Percentiles rank a stretch among this genome's conserved stretches.
Conservation (phyloP, 2,797 vertebrate species). For the Xiphophorus birchmanni region DNA sequence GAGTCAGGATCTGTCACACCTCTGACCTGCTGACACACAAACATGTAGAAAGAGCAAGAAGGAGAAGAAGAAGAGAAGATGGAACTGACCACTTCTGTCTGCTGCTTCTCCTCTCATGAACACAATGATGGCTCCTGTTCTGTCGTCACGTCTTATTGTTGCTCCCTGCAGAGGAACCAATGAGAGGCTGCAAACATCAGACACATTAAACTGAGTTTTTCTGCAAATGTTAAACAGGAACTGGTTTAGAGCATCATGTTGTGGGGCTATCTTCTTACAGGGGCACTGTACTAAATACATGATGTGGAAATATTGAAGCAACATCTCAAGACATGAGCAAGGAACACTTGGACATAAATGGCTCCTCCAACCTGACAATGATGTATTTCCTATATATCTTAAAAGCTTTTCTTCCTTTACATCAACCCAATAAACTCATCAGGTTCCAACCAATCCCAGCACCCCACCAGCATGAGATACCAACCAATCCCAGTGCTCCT, state of each 20-base stretch:
- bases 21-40: not conserved
- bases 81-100: constrained; percentile 92
- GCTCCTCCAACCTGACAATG: too few species aligned
- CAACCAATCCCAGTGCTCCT: constrained; percentile 38
- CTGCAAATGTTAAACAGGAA: not conserved
- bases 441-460: too few species aligned
- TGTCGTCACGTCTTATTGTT: constrained; percentile 92
- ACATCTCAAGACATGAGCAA: too few species aligned
- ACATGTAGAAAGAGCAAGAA: not conserved
- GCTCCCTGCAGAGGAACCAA: constrained; percentile 79
- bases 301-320: too few species aligned
- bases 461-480: constrained; percentile 7
- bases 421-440: constrained; percentile 42
- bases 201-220: constrained; percentile 68
- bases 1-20: constrained; percentile 5
- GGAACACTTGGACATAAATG: too few species aligned
- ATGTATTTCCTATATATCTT: not conserved
- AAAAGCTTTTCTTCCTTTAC: not conserved
- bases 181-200: not conserved
- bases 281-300: too few species aligned
- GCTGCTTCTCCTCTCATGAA: constrained; percentile 97
- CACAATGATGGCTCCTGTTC: constrained; percentile 85
- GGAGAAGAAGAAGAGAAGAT: not conserved
- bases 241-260: too few species aligned
- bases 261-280: too few species aligned